phyloP scores from a whole-genome alignment of 2,888 invertebrate genomes.

The Trissonchulus latispiculum region DNA sequence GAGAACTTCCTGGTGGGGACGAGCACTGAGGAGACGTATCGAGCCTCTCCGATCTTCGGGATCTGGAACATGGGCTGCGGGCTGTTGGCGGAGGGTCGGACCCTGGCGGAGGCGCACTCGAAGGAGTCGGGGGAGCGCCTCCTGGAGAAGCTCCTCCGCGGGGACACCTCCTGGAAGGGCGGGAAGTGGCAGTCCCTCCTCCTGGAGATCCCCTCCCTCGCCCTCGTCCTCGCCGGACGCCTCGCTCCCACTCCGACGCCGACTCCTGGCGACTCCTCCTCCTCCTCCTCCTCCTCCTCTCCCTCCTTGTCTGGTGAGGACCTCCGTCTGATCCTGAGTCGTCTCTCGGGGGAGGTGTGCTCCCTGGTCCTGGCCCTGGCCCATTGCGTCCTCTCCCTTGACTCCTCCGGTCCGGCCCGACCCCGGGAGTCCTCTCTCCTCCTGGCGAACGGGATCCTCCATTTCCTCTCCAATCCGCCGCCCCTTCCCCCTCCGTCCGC shows the following conservation, averaged over 20 bases:
- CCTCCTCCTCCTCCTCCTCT: no score
- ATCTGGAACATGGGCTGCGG: background rate
- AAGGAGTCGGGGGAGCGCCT: background rate
- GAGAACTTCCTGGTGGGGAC: constrained; percentile 19
- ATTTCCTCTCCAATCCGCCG: background rate
- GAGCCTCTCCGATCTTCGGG: background rate
- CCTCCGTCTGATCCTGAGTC: background rate
- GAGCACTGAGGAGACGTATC: constrained; percentile 1
- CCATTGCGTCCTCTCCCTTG: constrained; percentile 1
- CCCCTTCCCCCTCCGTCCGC: no score
- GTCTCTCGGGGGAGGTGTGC: constrained; percentile 3
- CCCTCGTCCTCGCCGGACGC: background rate
- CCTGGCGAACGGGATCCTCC: background rate
- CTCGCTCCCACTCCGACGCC: background rate
- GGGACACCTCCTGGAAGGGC: background rate
- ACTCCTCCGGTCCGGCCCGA: background rate
- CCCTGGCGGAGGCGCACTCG: background rate
- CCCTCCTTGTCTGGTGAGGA: background rate
- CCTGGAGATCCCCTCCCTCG: background rate
- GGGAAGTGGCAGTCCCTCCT: background rate
- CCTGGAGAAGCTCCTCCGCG: background rate
- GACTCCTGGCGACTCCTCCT: no score
- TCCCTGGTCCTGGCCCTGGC: constrained; percentile 15
- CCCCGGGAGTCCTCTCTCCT: background rate
- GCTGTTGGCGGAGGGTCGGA: background rate